These are phyloP conservation scores for Sturnus vulgaris DNA, from an alignment of 2,113 vertebrate species.

Conservation along the genomic window DNA sequence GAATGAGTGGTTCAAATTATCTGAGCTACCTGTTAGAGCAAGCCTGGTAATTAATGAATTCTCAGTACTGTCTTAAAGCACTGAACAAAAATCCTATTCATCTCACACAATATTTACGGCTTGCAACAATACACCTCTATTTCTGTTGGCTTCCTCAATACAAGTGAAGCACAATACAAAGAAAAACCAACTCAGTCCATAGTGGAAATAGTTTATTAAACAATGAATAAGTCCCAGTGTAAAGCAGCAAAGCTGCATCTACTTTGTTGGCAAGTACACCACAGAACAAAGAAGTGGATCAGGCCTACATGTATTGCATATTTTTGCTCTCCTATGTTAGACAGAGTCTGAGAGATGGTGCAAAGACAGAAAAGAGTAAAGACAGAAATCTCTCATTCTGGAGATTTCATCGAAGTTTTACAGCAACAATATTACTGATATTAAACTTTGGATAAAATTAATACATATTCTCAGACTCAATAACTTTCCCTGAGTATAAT, in stretches of 20 bases:
- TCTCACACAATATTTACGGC: not conserved
- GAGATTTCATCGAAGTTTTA: not conserved
- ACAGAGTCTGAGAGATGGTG: not conserved
- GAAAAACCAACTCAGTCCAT: not conserved
- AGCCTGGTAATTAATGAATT: not conserved
- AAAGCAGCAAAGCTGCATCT: not conserved
- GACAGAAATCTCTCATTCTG: not conserved
- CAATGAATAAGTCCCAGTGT: rapidly evolving
- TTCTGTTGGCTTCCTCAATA: not conserved
- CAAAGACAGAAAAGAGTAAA: not conserved
- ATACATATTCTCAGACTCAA: not conserved
- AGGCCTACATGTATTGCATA: no score
- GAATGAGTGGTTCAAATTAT: rapidly evolving
- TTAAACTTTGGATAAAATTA: not conserved
- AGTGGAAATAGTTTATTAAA: not conserved
- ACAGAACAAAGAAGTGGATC: not conserved
- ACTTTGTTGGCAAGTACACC: rapidly evolving
- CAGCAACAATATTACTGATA: not conserved
- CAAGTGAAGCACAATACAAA: not conserved
- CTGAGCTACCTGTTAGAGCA: not conserved
- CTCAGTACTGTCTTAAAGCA: not conserved
- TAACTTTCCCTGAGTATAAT: not conserved
- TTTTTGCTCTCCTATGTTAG: not conserved
- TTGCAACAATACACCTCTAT: not conserved
- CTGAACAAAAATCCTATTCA: not conserved